Conservation (phyloP, 2,888 invertebrate species). For the Epistrophella euchroma region DNA sequence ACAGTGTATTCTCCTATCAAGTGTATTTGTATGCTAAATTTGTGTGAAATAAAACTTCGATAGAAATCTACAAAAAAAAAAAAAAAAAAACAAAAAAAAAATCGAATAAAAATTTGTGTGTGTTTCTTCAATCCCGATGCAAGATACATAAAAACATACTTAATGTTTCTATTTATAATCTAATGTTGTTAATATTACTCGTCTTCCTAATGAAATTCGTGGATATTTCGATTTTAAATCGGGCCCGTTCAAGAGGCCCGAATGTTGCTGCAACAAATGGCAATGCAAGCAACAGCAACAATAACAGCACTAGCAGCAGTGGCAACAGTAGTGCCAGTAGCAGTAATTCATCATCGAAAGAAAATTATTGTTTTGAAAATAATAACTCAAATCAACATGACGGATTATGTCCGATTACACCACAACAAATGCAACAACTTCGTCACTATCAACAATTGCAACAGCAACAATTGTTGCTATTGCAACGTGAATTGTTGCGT, state of each 20-base stretch:
- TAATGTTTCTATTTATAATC: slow-evolving; percentile 79
- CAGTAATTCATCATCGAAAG: slow-evolving; percentile 80
- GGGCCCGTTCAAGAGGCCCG: slow-evolving; percentile 79
- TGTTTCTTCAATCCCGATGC: slow-evolving; percentile 48
- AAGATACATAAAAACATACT: slow-evolving; percentile 68
- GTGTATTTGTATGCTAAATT: slow-evolving; percentile 69
- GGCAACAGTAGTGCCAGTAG: slow-evolving; percentile 78
- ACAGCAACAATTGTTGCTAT: slow-evolving; percentile 82
- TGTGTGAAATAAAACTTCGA: slow-evolving; percentile 49
- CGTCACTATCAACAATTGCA: slow-evolving; percentile 83
- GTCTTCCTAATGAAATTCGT: slow-evolving; percentile 84
- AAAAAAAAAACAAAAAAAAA: background rate
- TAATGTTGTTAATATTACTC: slow-evolving; percentile 84
- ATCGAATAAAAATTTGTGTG: slow-evolving; percentile 25
- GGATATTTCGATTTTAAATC: slow-evolving; percentile 83
- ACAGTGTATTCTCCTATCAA: slow-evolving; percentile 44
- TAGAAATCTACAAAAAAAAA: slow-evolving; percentile 37
- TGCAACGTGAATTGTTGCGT: slow-evolving; percentile 82
- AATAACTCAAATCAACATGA: slow-evolving; percentile 37
- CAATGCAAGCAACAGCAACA: slow-evolving; percentile 47
- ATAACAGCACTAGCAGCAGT: slow-evolving; percentile 80
- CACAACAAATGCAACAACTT: slow-evolving; percentile 87
- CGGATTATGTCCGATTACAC: slow-evolving; percentile 80
- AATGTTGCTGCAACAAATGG: slow-evolving; percentile 78
- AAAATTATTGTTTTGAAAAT: slow-evolving; percentile 78